Percentiles rank a stretch among this genome's conserved stretches.
Conservation (phyloP, 1,140 invertebrate genomes). For the Dufourea novaeangliae region DNA sequence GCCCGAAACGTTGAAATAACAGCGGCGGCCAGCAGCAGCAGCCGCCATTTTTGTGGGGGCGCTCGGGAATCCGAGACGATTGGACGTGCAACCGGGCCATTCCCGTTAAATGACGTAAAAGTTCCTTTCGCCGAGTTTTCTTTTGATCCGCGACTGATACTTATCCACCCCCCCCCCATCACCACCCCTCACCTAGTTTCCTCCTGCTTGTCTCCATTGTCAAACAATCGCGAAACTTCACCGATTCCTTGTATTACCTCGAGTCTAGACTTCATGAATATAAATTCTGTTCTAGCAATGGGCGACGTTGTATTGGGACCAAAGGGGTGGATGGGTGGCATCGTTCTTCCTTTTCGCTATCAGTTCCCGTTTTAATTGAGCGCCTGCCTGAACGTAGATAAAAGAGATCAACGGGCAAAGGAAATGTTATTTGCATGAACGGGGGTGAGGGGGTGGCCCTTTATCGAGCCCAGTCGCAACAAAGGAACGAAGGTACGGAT, state of each 20-base stretch:
- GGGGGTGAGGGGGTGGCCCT: no score
- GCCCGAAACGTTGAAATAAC: conserved; percentile 47
- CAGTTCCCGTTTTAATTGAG: conserved; percentile 1
- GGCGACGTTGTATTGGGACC: not conserved
- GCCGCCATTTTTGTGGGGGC: conserved; percentile 31
- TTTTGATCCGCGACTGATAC: conserved; percentile 2
- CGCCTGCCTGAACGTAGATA: not conserved
- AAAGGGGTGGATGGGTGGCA: not conserved
- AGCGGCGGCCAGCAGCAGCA: conserved; percentile 30
- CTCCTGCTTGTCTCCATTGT: not conserved
- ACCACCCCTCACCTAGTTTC: not conserved
- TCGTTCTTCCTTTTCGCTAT: not conserved
- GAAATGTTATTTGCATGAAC: not conserved
- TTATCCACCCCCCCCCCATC: not conserved
- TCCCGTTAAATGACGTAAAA: conserved; percentile 11
- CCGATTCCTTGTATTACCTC: conserved; percentile 4
- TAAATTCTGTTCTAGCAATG: not conserved
- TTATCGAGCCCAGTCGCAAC: not conserved
- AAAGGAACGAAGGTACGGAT: not conserved
- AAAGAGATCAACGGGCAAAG: not conserved
- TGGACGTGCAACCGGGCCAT: not conserved
- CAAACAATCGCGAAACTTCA: conserved; percentile 13
- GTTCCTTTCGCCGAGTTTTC: conserved; percentile 1
- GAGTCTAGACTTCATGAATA: conserved; percentile 18
- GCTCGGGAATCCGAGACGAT: conserved; percentile 35